phyloP scores from a whole-genome alignment of 1,140 invertebrate genomes.

The Pantala flavescens region DNA sequence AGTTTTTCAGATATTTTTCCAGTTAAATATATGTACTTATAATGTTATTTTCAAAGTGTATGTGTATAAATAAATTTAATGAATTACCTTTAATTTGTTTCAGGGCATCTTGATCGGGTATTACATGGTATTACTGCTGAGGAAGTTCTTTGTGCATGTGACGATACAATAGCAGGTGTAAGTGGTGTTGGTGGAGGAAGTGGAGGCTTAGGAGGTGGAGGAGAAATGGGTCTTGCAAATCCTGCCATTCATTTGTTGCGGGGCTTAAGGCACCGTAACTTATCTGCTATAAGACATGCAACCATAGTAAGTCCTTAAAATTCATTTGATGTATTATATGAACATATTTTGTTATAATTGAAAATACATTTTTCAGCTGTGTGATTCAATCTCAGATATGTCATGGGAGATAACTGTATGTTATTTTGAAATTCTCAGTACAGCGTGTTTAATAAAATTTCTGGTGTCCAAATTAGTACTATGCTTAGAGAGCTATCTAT shows the following conservation, averaged over 20 bases:
- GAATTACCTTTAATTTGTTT: conserved; percentile 2
- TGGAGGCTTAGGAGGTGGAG: conserved; percentile 43
- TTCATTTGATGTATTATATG: background rate
- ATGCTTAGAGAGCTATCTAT: too few relatives aligned
- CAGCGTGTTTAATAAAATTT: too few relatives aligned
- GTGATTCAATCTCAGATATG: too few relatives aligned
- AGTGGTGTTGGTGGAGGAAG: conserved; percentile 29
- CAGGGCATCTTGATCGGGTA: conserved; percentile 87
- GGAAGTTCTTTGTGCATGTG: conserved; percentile 91
- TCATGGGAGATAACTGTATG: too few relatives aligned
- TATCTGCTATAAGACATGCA: conserved; percentile 88
- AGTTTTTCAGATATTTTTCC: too few relatives aligned
- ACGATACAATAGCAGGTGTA: conserved; percentile 63
- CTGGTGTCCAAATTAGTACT: too few relatives aligned
- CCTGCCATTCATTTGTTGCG: conserved; percentile 88
- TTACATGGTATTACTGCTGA: conserved; percentile 91
- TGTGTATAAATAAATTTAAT: too few relatives aligned
- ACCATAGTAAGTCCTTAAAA: conserved; percentile 34
- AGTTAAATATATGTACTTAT: too few relatives aligned
- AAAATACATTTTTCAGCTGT: too few relatives aligned
- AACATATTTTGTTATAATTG: too few relatives aligned
- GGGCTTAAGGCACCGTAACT: conserved; percentile 79
- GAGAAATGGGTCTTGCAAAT: conserved; percentile 73
- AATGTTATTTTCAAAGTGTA: too few relatives aligned
- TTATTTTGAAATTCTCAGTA: too few relatives aligned